These are phyloP conservation scores for Lipophrys pholis DNA, from an alignment of 2,113 vertebrate species.

Conservation along the genomic window DNA sequence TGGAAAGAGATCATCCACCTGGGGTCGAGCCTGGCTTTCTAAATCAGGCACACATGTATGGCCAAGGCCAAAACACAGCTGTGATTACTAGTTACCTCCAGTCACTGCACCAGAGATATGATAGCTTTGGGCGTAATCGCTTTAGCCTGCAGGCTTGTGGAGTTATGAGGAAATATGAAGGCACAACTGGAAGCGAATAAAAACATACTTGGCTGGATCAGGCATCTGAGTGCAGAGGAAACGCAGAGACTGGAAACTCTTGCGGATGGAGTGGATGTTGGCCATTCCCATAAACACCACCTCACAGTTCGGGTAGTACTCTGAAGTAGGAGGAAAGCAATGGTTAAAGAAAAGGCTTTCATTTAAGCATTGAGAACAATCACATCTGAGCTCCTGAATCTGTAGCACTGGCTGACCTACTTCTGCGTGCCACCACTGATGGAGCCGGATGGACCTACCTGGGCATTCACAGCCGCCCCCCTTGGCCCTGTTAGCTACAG, in stretches of 20 bases:
- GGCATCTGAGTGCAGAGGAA: slow-evolving; percentile 97
- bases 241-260: slow-evolving; percentile 97
- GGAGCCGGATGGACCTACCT: slow-evolving; percentile 82
- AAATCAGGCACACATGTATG: slow-evolving; percentile 65
- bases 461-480: slow-evolving; percentile 98
- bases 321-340: slow-evolving; percentile 73
- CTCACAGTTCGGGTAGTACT: slow-evolving; percentile 99
- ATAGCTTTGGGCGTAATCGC: neutral
- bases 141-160: slow-evolving; percentile 19
- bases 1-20: slow-evolving; percentile 45
- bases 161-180: neutral
- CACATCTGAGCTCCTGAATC: slow-evolving; percentile 14
- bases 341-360: slow-evolving; percentile 3
- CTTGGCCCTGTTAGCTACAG: slow-evolving; percentile 97
- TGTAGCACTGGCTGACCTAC: slow-evolving; percentile 6
- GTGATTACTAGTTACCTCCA: slow-evolving; percentile 46
- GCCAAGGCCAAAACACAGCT: slow-evolving; percentile 48
- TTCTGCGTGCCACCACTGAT: slow-evolving; percentile 1
- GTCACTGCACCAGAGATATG: slow-evolving; percentile 24
- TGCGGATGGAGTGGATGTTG: slow-evolving; percentile 98
- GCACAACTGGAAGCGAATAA: slow-evolving; percentile 33
- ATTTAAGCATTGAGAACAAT: slow-evolving; percentile 28
- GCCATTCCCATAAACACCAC: slow-evolving; percentile 99
- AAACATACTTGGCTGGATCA: slow-evolving; percentile 95
- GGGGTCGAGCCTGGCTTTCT: slow-evolving; percentile 29